Evolutionary conservation across 2,113 vertebrate genomes (phyloP), one percentile per base, ranked within the genome.

Genomic region (Rynchops niger): DNA sequence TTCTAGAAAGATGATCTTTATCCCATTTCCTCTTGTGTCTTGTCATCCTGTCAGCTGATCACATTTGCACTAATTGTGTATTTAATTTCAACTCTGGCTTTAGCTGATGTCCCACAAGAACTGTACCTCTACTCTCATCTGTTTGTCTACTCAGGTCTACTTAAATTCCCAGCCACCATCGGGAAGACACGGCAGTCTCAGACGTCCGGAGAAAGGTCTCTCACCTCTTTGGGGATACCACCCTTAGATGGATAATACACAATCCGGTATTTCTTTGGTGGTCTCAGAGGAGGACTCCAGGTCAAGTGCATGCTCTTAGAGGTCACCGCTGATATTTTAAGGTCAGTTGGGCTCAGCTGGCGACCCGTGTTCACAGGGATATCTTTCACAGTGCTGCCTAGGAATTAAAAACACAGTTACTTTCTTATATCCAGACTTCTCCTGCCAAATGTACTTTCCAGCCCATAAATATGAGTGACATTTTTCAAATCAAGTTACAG

Each of bases 221-320:
- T 98, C 91, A 99, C 99, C 99, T 99, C 99, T 72, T 97, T 98
- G n/a, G 98, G 97, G 47, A 30, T 96, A 19, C 98, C 98, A 4
- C 99, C 98, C 95, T 98, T 98, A 2, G 98, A 98, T 11, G 98
- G 99, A 47, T 98, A 98, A 97, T 99, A 99, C 34, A 99, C 98
- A 65, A 99, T 96, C 65, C 98, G 97, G 80, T 99, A 99, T 96
- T 98, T 98, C 70, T 98, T 98, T 10, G 99, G 98, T 6, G 66
- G 81, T 23, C 36, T 97, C 12, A 15, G 96, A 95, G 95, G 98
- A 71, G 95, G 98, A 34, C 76, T 99, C 99, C 99, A 99, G 96
- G 98, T 98, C 84, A 99, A 96, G 85, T 95, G 97, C 96, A 99
- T 97, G 58, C 98, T 99, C 95, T 98, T 98, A 49, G 99, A 98